Evolutionary conservation across 2,888 invertebrate species (phyloP).

Genomic region (Megaustenia siamemsis): DNA sequence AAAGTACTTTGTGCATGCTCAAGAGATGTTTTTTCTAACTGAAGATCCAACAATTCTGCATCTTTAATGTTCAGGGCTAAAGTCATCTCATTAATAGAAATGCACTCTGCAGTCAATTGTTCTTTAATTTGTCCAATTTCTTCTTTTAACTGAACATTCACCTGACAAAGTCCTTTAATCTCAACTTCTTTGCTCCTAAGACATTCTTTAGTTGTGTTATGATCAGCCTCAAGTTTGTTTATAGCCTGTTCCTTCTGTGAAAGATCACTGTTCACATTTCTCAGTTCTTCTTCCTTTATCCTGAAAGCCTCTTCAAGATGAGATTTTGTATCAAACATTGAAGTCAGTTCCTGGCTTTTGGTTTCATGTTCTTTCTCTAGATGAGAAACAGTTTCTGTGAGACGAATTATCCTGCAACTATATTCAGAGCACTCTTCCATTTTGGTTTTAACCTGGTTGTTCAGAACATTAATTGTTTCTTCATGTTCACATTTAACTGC

Average conservation of each 20-base stretch:
- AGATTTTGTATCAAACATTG: slow-evolving; percentile 15
- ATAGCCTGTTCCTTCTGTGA: slow-evolving; percentile 9
- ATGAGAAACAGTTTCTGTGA: not conserved
- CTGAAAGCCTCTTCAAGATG: slow-evolving; percentile 30
- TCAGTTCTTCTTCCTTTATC: slow-evolving; percentile 31
- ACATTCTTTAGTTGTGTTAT: not conserved
- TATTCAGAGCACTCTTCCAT: slow-evolving; percentile 4
- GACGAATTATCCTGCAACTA: not conserved
- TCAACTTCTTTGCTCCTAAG: not conserved
- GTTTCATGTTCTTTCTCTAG: not conserved
- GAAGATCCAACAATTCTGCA: slow-evolving; percentile 6
- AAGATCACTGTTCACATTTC: slow-evolving; percentile 12
- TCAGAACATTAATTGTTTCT: slow-evolving; percentile 3
- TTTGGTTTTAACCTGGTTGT: not conserved
- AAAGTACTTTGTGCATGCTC: not conserved
- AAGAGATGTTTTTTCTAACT: not conserved
- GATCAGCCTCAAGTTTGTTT: not conserved
- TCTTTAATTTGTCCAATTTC: not conserved
- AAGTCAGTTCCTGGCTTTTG: slow-evolving; percentile 1
- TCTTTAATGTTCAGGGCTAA: not conserved
- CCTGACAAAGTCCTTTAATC: not conserved
- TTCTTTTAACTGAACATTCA: not conserved
- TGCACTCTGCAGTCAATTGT: not conserved
- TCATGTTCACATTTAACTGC: not conserved
- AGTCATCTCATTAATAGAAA: not conserved